Conservation (phyloP, 2,113 vertebrate genomes). For the Phrynosoma blainvillii region DNA sequence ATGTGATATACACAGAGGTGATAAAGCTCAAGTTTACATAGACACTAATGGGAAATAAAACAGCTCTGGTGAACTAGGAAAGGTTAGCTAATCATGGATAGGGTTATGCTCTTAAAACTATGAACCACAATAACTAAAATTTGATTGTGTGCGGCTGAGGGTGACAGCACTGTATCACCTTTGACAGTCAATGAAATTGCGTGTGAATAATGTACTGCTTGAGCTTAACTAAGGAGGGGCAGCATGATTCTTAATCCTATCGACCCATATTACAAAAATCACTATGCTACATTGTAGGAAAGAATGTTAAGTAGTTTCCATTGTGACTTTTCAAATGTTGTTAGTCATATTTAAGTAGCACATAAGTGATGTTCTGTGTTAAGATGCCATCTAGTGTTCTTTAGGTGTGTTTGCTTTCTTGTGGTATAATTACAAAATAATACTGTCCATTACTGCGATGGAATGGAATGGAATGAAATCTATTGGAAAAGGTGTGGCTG, state of each 20-base stretch:
- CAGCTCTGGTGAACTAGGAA: background rate
- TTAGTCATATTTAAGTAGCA: background rate
- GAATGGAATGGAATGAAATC: background rate
- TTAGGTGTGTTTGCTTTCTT: background rate
- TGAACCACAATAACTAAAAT: background rate
- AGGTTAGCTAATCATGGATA: background rate
- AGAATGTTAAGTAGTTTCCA: background rate
- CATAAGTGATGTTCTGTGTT: background rate
- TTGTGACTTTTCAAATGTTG: background rate
- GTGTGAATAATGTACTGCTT: background rate
- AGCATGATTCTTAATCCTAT: background rate
- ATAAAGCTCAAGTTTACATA: background rate
- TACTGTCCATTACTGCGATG: no score
- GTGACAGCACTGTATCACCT: no score
- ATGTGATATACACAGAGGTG: background rate
- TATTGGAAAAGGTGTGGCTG: background rate
- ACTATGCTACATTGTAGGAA: background rate
- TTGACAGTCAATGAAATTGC: background rate
- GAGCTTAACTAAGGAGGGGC: background rate
- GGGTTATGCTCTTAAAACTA: background rate
- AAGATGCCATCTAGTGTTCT: background rate
- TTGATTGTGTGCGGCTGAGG: background rate
- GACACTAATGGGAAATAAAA: background rate
- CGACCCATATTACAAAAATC: background rate
- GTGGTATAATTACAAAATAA: background rate